Evolutionary conservation across 2,888 invertebrate species (phyloP), one percentile per base, ranked within the genome.

Genomic region (Stictocephala bisonia): DNA sequence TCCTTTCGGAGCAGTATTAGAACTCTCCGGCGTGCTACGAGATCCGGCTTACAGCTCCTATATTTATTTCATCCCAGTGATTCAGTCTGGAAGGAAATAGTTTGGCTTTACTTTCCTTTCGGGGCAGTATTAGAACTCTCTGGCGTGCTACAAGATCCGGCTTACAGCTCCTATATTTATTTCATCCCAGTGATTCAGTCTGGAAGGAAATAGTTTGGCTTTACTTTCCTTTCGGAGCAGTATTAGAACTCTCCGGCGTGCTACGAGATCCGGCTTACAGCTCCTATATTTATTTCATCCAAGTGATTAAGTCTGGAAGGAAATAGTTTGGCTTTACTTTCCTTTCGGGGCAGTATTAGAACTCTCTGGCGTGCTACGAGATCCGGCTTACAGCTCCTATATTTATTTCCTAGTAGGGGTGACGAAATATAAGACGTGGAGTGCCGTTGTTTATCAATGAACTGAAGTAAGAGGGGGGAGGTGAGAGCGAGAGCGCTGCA

Each of bases 361-460:
- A 9, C 7, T 31, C 6, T 31, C 11, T 9, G 6, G 35, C 35
- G 7, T 31, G 35, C 7, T 11, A 9, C 6, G 11, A 15, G 27
- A 13, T 31, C n/a, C 27, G 27, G 3, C 11, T 56, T 20, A 29
- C 58, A 31, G 29, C 22, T 60, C 60, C 31, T 60, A 60, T 40
- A 35, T 60, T 60, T 40, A 35, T 60, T 60, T 40, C 60, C 60
- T 18, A 60, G 60, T 60, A 60, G 60, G 60, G 60, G 24, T 60
- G 60, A 60, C 60, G 60, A 64, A 64, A 60, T 71, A 64, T 64
- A 50, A 60, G 31, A 18, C 60, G 9, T 7, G 18, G 35, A 7
- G 60, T 22, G 15, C 35, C 13, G 35, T 35, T 60, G 69, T 51
- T 69, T 69, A 69, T 69, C 69, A 69, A 69, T 69, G 69, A 69